phyloP scores from a whole-genome alignment of 2,113 vertebrate species.

The Lanius ludovicianus region DNA sequence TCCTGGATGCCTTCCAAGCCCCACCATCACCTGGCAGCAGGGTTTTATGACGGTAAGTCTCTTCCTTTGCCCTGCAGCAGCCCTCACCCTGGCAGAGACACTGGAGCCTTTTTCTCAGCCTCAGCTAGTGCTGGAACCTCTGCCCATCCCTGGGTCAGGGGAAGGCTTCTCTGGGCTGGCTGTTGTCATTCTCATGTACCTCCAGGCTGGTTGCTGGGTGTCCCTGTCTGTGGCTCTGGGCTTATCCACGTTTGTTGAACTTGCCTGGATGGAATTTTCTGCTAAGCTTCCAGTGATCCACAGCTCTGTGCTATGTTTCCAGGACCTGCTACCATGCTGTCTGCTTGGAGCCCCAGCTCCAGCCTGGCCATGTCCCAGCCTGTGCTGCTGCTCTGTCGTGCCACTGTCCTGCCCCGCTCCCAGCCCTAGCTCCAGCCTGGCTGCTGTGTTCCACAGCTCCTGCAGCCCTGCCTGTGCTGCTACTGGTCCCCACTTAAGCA shows the following conservation, averaged over 20 bases:
- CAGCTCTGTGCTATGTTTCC: not conserved
- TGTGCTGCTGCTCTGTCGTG: not conserved
- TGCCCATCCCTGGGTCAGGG: not conserved
- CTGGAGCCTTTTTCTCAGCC: not conserved
- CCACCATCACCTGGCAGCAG: constrained; percentile 87
- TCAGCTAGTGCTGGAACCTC: not conserved
- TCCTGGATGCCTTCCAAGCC: constrained; percentile 90
- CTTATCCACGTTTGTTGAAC: not conserved
- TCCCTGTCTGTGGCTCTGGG: not conserved
- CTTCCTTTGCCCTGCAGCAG: fast-evolving
- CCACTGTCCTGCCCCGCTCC: fast-evolving
- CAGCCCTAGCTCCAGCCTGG: not conserved
- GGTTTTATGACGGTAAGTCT: constrained; percentile 89
- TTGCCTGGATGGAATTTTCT: not conserved
- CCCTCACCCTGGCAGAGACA: not conserved
- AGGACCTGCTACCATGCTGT: not conserved
- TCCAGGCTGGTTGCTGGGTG: fast-evolving
- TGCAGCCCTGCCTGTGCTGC: fast-evolving
- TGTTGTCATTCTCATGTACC: fast-evolving
- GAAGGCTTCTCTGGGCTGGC: not conserved
- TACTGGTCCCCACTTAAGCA: fast-evolving
- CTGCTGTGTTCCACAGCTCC: not conserved
- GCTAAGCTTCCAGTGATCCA: not conserved
- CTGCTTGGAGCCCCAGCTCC: not conserved
- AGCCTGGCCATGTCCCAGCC: not conserved